These are phyloP conservation scores for Delichon dasypus DNA, from an alignment of 2,797 vertebrate genomes.

Conservation along the genomic window DNA sequence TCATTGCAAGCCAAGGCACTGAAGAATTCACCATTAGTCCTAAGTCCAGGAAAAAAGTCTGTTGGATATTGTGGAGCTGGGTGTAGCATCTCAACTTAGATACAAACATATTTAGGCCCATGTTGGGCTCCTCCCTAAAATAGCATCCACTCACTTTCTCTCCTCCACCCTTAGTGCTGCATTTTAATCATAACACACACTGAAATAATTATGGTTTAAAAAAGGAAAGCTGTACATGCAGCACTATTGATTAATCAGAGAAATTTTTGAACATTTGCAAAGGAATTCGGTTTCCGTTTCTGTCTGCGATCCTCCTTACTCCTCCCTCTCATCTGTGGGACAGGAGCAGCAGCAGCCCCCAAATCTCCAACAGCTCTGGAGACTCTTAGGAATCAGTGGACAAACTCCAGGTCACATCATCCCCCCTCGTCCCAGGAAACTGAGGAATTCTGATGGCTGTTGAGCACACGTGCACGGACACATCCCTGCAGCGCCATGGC, in stretches of 20 bases:
- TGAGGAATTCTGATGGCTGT: background rate
- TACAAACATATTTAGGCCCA: constrained; percentile 4
- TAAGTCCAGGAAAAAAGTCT: constrained; percentile 19
- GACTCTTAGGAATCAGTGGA: background rate
- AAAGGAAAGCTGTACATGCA: constrained; percentile 18
- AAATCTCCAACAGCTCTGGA: background rate
- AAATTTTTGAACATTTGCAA: background rate
- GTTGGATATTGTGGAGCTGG: constrained; percentile 20
- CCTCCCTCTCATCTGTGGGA: background rate
- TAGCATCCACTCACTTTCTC: constrained; percentile 46
- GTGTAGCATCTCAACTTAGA: constrained; percentile 51
- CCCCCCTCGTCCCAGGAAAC: background rate
- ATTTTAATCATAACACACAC: constrained; percentile 39
- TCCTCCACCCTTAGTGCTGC: constrained; percentile 43
- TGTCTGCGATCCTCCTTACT: background rate
- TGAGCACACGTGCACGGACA: background rate
- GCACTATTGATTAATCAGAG: constrained; percentile 29
- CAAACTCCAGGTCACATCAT: background rate
- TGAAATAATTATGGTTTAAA: constrained; percentile 40
- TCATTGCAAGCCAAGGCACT: constrained; percentile 32
- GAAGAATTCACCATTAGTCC: constrained; percentile 24
- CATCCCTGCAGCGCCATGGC: background rate
- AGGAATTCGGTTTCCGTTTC: constrained; percentile 30
- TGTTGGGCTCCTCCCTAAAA: constrained; percentile 57
- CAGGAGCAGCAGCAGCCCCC: background rate